phyloP scores from a whole-genome alignment of 2,797 vertebrate genomes.

The Masticophis lateralis region DNA sequence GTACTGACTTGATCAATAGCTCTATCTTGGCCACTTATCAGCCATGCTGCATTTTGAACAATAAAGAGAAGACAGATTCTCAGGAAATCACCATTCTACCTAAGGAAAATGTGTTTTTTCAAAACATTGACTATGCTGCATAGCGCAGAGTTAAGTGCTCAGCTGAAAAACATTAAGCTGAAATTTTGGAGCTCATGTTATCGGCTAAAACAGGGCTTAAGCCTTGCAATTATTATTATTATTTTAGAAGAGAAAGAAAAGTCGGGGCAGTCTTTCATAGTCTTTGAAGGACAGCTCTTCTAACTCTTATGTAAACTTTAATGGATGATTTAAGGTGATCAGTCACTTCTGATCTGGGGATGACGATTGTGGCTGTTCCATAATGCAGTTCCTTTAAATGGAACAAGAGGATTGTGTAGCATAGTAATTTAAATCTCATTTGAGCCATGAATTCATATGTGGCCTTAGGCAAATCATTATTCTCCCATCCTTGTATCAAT shows the following conservation, averaged over 20 bases:
- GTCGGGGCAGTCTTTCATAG: background rate
- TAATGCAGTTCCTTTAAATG: no score
- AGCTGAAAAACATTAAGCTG: background rate
- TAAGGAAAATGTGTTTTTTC: background rate
- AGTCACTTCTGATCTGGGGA: background rate
- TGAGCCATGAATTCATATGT: background rate
- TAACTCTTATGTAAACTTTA: background rate
- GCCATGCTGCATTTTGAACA: background rate
- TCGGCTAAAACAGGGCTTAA: background rate
- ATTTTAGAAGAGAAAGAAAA: background rate
- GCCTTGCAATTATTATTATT: background rate
- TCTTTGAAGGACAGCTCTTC: background rate
- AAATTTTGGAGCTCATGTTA: background rate
- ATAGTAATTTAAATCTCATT: background rate
- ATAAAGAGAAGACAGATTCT: background rate
- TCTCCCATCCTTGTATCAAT: background rate
- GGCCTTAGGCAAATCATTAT: background rate
- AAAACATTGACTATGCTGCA: background rate
- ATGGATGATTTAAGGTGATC: background rate
- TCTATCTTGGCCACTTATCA: conserved; percentile 3
- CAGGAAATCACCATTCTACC: background rate
- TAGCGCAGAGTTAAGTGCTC: background rate
- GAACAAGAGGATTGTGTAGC: background rate
- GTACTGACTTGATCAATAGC: background rate
- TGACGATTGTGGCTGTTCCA: background rate